phyloP scores from a whole-genome alignment of 2,888 invertebrate species.

The Iphiclides podalirius region DNA sequence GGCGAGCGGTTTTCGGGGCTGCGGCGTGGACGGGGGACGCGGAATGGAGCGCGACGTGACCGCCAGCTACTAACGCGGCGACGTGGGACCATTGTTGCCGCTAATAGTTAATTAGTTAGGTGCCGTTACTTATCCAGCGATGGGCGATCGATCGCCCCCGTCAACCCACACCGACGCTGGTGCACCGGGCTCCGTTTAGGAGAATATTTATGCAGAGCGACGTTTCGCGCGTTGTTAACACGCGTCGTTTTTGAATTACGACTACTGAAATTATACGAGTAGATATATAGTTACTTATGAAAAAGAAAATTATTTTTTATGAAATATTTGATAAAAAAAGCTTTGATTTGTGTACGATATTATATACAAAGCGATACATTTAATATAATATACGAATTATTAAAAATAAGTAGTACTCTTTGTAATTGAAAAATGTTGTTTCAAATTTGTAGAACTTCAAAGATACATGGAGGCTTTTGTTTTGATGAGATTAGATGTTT shows the following conservation, averaged over 20 bases:
- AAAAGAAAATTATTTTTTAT: too few species aligned
- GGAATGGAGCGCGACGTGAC: slow-evolving; percentile 49
- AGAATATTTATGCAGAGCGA: too few species aligned
- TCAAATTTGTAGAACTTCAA: too few species aligned
- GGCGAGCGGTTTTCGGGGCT: not conserved
- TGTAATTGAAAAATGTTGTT: too few species aligned
- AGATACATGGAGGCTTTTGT: slow-evolving; percentile 5
- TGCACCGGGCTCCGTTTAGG: slow-evolving; percentile 31
- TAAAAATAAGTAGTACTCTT: too few species aligned
- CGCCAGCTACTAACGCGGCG: slow-evolving; percentile 41
- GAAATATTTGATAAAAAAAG: too few species aligned
- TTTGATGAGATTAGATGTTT: not conserved
- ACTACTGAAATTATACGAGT: too few species aligned
- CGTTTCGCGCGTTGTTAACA: too few species aligned
- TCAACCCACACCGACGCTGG: slow-evolving; percentile 53
- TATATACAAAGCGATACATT: too few species aligned
- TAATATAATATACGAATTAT: too few species aligned
- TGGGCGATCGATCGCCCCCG: slow-evolving; percentile 49
- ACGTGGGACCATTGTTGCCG: slow-evolving; percentile 74
- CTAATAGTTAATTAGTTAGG: slow-evolving; percentile 74
- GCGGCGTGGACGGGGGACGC: slow-evolving; percentile 28
- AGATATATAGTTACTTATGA: too few species aligned
- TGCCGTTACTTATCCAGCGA: slow-evolving; percentile 70
- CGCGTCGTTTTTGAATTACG: not conserved
- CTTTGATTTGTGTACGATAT: too few species aligned